These are phyloP conservation scores for Steatocranus sp. DNA, from an alignment of 2,797 vertebrate species.

Conservation along the genomic window DNA sequence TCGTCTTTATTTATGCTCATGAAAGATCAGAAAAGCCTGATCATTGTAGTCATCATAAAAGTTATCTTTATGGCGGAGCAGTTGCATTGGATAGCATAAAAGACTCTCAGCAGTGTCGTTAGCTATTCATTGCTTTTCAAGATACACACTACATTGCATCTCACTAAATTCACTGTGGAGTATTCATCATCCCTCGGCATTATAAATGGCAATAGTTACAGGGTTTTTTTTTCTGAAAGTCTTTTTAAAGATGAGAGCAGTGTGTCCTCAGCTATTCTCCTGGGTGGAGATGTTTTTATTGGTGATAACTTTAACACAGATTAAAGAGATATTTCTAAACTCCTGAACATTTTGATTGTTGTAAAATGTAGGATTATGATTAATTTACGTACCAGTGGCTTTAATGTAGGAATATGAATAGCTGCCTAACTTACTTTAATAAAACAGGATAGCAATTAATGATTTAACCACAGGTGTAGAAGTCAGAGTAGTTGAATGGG, in stretches of 20 bases:
- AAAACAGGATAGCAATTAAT: neutral
- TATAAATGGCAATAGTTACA: neutral
- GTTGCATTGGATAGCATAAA: neutral
- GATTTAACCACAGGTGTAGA: neutral
- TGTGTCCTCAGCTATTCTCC: neutral
- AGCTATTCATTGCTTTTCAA: neutral
- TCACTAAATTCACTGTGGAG: neutral
- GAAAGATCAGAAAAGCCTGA: neutral
- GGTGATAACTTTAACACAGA: neutral
- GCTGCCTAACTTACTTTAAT: neutral
- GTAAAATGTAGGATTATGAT: neutral
- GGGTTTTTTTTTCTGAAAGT: neutral
- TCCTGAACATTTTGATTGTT: neutral
- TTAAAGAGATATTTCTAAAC: neutral
- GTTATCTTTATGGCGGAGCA: neutral
- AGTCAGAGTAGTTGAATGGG: neutral
- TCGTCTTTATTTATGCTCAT: neutral
- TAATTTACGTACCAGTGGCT: neutral
- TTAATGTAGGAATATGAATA: neutral
- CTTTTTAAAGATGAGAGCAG: neutral
- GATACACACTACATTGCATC: neutral
- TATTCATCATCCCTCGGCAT: neutral
- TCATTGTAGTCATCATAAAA: neutral
- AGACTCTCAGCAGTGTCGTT: neutral
- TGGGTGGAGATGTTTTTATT: neutral